Evolutionary conservation across 2,797 vertebrate genomes (phyloP), one percentile per base, ranked within the genome.

Genomic region (Dendrocincla tyrannina): DNA sequence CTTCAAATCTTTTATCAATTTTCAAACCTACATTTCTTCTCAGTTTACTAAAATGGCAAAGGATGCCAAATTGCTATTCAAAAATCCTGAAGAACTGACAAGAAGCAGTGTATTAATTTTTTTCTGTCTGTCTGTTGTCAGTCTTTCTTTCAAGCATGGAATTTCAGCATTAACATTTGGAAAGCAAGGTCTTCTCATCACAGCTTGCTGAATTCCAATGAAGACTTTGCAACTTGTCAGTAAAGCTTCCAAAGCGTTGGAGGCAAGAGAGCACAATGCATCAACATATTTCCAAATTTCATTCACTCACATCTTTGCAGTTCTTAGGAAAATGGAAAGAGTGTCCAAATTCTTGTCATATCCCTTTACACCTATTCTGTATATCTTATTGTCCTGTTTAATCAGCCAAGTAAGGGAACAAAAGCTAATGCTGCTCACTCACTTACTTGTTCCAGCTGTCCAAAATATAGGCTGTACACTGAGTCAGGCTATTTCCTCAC

Each of bases 81-180:
- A 35, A 95, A 95, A 68, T 83, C 79, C 89, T 39, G 6, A 60
- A 88, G 87, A 53, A 89, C 58, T 93, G 64, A 94, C 79, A 95
- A 91, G 86, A 91, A 92, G 52, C 44, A 89, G 68, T 85, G 64
- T 89, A 91, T 89, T 96, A 41, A 35, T 79, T 78, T 87, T 84
- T 85, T 95, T 89, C 79, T 95, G 77, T 96, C 74, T 96, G 78
- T 94, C 94, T 96, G 67, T 93, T 96, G 92, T 93, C 91, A 94
- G 89, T 96, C 92, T 93, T 93, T 96, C 89, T 95, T 97, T 96
- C 92, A 92, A 94, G 85, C 89, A 80, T 66, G 49, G 81, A 80
- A 59, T 95, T 96, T 93, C 74, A 88, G 70, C 15, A 5, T 92
- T 95, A 94, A 69, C 84, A 85, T 91, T 94, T 96, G 88, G 91